These are phyloP conservation scores for Sisyra terminalis DNA, from an alignment of 2,888 invertebrate species.

Conservation along the genomic window DNA sequence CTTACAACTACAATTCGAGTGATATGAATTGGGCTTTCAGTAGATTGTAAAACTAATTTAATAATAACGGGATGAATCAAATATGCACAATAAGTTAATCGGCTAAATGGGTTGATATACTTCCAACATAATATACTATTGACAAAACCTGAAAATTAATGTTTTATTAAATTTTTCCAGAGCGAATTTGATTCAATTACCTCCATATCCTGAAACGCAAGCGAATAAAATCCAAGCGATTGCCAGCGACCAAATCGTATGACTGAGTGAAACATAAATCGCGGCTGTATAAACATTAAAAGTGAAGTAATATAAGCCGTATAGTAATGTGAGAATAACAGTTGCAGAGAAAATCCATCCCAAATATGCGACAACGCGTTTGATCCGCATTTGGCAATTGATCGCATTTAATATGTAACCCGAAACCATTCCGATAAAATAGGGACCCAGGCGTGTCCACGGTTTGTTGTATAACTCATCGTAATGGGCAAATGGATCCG, in stretches of 20 bases:
- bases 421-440: conserved; percentile 15
- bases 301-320: conserved; percentile 20
- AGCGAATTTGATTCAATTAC: conserved; percentile 17
- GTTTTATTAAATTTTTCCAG: conserved; percentile 10
- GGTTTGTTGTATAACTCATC: conserved; percentile 16
- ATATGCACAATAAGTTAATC: conserved; percentile 35
- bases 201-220: conserved; percentile 27
- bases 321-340: conserved; percentile 20
- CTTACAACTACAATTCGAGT: conserved; percentile 30
- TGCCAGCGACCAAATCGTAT: conserved; percentile 28
- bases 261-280: conserved; percentile 25
- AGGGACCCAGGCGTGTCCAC: conserved; percentile 17
- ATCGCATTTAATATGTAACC: conserved; percentile 13
- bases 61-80: conserved; percentile 34
- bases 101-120: conserved; percentile 32
- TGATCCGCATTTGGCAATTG: conserved; percentile 7
- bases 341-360: conserved; percentile 19
- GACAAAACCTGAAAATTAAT: conserved; percentile 22
- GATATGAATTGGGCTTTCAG: conserved; percentile 30
- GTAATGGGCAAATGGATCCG: conserved; percentile 15
- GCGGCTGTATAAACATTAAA: conserved; percentile 20
- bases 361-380: background rate
- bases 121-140: conserved; percentile 28
- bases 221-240: conserved; percentile 28
- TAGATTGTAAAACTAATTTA: conserved; percentile 27